Evolutionary conservation across 2,113 vertebrate genomes (phyloP).

Genomic region (Notothenia coriiceps): DNA sequence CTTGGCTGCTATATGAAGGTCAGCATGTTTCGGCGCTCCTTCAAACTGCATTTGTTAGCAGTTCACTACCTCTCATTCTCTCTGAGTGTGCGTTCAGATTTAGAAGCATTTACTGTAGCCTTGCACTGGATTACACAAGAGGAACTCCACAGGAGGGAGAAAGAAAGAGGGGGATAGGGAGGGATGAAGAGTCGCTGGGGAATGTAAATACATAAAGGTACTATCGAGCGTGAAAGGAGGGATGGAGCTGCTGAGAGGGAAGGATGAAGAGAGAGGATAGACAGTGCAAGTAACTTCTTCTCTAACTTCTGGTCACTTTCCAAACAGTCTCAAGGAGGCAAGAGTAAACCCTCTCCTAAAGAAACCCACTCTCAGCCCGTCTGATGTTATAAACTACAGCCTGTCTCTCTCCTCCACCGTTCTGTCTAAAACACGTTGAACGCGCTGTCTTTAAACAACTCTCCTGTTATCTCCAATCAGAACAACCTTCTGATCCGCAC

Average conservation of each 20-base stretch:
- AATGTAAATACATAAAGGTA: constrained; percentile 43
- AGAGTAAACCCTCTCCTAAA: too few species aligned
- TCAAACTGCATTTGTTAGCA: constrained; percentile 56
- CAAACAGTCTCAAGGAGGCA: too few species aligned
- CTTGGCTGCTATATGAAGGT: constrained; percentile 54
- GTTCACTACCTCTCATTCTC: constrained; percentile 9
- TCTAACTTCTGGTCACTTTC: too few species aligned
- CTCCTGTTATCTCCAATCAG: too few species aligned
- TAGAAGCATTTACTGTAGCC: constrained; percentile 35
- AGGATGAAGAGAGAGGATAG: neutral
- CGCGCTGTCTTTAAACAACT: too few species aligned
- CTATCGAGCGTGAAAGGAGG: neutral
- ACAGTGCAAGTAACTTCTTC: neutral
- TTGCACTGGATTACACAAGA: constrained; percentile 25
- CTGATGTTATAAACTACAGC: too few species aligned
- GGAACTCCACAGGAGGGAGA: constrained; percentile 25
- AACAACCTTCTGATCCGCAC: too few species aligned
- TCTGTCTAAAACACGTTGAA: too few species aligned
- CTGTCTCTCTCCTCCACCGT: too few species aligned
- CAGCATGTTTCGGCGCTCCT: constrained; percentile 49
- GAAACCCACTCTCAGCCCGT: too few species aligned
- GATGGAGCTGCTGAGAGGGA: neutral
- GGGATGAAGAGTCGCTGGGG: constrained; percentile 19
- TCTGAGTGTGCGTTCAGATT: constrained; percentile 8
- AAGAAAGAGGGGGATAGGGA: neutral